These are phyloP conservation scores for Orgyia antiqua DNA, from an alignment of 2,888 invertebrate genomes.

Conservation along the genomic window DNA sequence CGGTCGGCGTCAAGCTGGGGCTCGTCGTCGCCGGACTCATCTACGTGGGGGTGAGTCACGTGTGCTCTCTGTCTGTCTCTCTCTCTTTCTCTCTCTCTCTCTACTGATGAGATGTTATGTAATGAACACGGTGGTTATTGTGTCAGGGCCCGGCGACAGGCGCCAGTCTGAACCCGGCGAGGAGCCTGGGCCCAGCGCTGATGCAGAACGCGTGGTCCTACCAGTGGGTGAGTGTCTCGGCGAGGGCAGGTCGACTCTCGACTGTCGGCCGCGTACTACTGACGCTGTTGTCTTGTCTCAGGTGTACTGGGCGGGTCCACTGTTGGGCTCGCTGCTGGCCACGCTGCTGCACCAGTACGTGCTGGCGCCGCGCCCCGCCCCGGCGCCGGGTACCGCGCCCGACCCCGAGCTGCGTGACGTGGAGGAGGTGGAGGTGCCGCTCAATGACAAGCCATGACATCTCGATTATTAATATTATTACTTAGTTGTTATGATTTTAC, in stretches of 20 bases:
- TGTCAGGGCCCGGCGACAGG: conserved; percentile 81
- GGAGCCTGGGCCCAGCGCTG: conserved; percentile 85
- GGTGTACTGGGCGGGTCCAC: conserved; percentile 42
- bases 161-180: conserved; percentile 84
- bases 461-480: background rate
- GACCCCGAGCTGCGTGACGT: conserved; percentile 51
- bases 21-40: conserved; percentile 56
- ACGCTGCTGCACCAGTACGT: conserved; percentile 8
- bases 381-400: conserved; percentile 13
- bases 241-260: no score
- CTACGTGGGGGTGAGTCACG: conserved; percentile 45
- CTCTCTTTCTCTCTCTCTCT: background rate
- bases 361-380: background rate
- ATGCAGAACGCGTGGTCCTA: conserved; percentile 77
- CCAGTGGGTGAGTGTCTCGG: conserved; percentile 80
- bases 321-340: conserved; percentile 6
- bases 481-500: background rate
- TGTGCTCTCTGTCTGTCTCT: background rate
- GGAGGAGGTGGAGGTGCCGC: conserved; percentile 74
- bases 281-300: no score
- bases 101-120: no score
- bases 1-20: conserved; percentile 55
- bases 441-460: conserved; percentile 57
- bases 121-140: no score
- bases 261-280: no score